Percentiles rank a stretch among this genome's conserved stretches.
phyloP scores from a whole-genome alignment of 2,888 invertebrate species.

The Amiota mariae region DNA sequence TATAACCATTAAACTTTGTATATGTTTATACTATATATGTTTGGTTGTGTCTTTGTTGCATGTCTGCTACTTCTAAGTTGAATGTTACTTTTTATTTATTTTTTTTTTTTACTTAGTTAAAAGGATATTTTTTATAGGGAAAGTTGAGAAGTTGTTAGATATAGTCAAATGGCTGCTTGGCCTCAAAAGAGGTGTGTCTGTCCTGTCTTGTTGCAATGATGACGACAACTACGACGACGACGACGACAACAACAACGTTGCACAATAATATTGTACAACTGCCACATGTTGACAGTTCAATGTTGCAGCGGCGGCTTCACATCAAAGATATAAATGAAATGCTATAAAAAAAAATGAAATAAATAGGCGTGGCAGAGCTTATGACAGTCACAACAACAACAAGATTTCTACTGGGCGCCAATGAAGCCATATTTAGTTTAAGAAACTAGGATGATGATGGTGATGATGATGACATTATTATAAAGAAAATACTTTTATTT shows the following conservation, averaged over 20 bases:
- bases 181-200: constrained; percentile 13
- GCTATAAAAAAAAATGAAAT: neutral
- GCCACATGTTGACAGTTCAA: constrained; percentile 27
- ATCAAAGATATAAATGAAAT: constrained; percentile 8
- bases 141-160: no score
- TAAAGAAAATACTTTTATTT: neutral
- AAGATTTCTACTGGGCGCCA: no score
- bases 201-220: constrained; percentile 18
- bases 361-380: no score
- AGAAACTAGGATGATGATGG: no score
- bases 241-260: constrained; percentile 1
- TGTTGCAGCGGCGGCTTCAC: constrained; percentile 14
- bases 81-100: no score
- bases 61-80: no score
- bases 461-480: neutral
- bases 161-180: neutral
- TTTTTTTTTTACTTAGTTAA: no score
- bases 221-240: no score
- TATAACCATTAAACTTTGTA: constrained; percentile 62
- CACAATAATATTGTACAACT: constrained; percentile 20
- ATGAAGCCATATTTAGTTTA: no score
- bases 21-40: neutral
- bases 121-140: no score
- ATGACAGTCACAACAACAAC: no score
- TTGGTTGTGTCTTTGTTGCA: neutral